Percentiles rank a stretch among this genome's conserved stretches.
Evolutionary conservation across 2,888 invertebrate species (phyloP).

Genomic region (Xestoiulus laeticollis): DNA sequence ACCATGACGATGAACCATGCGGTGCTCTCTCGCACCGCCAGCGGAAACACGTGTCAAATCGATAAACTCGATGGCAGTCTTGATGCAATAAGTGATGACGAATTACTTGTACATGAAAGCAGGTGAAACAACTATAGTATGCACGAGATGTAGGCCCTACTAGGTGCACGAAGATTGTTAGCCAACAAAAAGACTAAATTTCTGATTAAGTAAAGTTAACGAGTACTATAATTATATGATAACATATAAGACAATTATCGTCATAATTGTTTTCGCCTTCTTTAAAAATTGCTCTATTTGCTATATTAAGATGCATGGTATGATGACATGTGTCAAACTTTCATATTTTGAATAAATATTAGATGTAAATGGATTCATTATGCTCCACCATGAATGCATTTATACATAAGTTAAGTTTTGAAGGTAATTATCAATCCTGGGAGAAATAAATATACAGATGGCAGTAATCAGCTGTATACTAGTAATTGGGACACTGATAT

Average conservation of each 20-base stretch:
- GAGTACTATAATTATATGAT: not conserved
- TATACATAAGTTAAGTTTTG: too few relatives aligned
- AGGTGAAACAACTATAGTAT: constrained; percentile 9
- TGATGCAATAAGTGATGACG: constrained; percentile 11
- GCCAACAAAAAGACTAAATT: not conserved
- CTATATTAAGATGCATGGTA: not conserved
- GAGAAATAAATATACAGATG: too few relatives aligned
- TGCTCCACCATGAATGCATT: not conserved
- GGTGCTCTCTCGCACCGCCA: not conserved
- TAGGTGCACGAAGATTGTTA: not conserved
- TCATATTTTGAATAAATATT: not conserved
- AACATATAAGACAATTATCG: not conserved
- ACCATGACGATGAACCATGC: constrained; percentile 45
- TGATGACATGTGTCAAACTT: not conserved
- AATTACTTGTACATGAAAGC: not conserved
- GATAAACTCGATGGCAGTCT: not conserved
- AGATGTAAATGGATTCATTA: not conserved
- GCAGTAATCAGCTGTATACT: too few relatives aligned
- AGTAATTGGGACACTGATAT: too few relatives aligned
- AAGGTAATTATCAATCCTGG: too few relatives aligned
- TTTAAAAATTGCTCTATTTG: not conserved
- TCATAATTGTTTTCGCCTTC: not conserved
- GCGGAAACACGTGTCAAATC: constrained; percentile 42
- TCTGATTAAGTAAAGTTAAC: not conserved
- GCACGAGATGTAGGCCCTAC: not conserved